Evolutionary conservation across 2,113 vertebrate genomes (phyloP).

Genomic region (Mesembrinibis cayennensis): DNA sequence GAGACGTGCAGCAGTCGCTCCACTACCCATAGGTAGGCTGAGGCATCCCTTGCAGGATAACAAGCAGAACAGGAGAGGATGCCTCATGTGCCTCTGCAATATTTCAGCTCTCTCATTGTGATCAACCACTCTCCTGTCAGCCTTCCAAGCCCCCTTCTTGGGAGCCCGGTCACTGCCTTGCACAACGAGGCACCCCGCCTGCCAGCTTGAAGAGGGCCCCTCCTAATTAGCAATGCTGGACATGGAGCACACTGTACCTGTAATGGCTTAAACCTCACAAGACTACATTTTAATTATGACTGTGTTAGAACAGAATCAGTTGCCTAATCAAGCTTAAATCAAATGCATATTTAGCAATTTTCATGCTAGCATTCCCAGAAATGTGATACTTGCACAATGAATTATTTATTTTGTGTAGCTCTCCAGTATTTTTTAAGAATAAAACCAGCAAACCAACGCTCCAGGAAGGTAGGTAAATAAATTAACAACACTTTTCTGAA

Average conservation of each 20-base stretch:
- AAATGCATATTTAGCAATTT: conserved; percentile 60
- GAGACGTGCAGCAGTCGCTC: fast-evolving
- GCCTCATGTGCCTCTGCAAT: not conserved
- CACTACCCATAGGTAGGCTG: fast-evolving
- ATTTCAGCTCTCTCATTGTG: not conserved
- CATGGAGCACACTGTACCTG: not conserved
- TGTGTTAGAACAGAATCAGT: not conserved
- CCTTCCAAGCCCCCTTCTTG: not conserved
- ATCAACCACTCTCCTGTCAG: not conserved
- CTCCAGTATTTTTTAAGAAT: not conserved
- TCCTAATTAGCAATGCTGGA: not conserved
- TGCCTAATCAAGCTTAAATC: conserved; percentile 53
- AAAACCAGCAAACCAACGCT: not conserved
- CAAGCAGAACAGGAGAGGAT: not conserved
- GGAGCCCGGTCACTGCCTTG: not conserved
- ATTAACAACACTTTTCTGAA: not conserved
- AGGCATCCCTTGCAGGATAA: not conserved
- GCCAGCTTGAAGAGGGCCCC: not conserved
- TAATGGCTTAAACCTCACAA: not conserved
- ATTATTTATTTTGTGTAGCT: conserved; percentile 45
- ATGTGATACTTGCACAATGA: not conserved
- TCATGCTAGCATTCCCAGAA: conserved; percentile 28
- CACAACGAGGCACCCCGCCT: not conserved
- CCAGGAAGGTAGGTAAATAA: not conserved
- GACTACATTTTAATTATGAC: conserved; percentile 11